phyloP scores from a whole-genome alignment of 2,888 invertebrate species.

The Polia nebulosa region DNA sequence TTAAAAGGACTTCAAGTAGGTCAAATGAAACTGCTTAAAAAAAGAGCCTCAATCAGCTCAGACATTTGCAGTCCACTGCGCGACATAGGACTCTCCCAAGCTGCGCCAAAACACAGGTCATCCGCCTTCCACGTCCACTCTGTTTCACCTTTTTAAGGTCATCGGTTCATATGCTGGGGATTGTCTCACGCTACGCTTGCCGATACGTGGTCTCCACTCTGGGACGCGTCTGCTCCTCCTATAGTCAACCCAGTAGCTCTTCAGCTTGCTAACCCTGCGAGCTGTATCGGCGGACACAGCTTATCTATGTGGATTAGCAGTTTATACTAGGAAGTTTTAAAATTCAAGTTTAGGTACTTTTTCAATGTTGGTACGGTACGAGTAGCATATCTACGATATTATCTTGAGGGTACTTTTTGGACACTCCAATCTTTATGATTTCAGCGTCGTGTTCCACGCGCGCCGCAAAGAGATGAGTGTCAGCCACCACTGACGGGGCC shows the following conservation, averaged over 20 bases:
- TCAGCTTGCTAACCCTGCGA: background rate
- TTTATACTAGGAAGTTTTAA: conserved; percentile 4
- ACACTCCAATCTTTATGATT: background rate
- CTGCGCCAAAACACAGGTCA: background rate
- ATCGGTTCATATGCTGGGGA: background rate
- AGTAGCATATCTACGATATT: background rate
- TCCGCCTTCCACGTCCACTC: background rate
- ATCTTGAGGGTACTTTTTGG: background rate
- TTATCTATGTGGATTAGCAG: conserved; percentile 6
- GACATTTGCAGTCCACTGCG: background rate
- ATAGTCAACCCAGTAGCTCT: background rate
- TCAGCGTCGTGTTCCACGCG: too few relatives aligned
- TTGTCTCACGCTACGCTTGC: too few relatives aligned
- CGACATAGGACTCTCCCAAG: background rate
- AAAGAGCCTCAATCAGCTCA: background rate
- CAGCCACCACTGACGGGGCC: too few relatives aligned
- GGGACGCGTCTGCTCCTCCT: background rate
- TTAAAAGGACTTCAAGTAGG: conserved; percentile 6
- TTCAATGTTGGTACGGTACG: background rate
- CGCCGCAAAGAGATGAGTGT: too few relatives aligned
- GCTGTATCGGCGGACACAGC: background rate
- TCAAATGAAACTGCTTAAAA: background rate
- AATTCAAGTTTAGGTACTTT: background rate
- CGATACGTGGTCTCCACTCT: background rate
- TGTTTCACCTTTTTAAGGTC: background rate